Base-by-base conservation (phyloP, 53 echinoderm and acorn worm species). In the Apostichopus leukothele region DNA sequence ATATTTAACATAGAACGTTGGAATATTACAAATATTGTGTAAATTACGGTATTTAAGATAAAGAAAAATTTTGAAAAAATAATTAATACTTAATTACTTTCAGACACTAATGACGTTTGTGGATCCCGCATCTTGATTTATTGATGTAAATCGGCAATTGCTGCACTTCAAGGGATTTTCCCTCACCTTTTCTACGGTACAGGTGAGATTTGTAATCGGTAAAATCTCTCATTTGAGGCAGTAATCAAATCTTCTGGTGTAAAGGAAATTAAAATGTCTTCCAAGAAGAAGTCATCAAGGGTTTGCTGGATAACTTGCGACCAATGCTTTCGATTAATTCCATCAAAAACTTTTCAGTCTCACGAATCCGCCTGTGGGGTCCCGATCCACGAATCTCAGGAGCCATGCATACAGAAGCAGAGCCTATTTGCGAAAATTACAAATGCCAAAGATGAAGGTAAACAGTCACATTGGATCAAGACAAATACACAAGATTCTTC, bases 361-460 rank as follows among this genome's bases (percentile, higher is more conserved):
- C 81, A 81, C 12, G 59, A 9, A 13, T 81, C n/a, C 14, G 7
- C 39, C 18, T 53, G 52, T 52, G 60, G 19, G 50, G 20, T 20
- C 55, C 53, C 55, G 21, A 22, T 57, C 22, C 13, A 22, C 55
- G 81, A 81, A 19, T 81, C 55, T 54, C 57, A 19, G 16, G 81
- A 81, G 59, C 55, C 81, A 3, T 81, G 59, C 57, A 59, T 81
- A 59, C 57, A 81, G 20, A 21, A 81, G 55, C 6, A 20, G 52
- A 55, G 18, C 9, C 20, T 81, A 1, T 20, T 55, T 81, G 55
- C 19, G 9, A 6, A 5, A 19, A 21, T 81, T 22, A 19, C 81
- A n/a, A 53, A 54, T 54, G 20, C 59, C 6, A 81, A 81, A 81
- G 81, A 81, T 81, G 81, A 81, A 81, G 81, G 81, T 81, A 81